Percentiles rank a stretch among this genome's conserved stretches.
Conservation (phyloP, 2,888 invertebrate species). For the Neocrepidodera transversa region DNA sequence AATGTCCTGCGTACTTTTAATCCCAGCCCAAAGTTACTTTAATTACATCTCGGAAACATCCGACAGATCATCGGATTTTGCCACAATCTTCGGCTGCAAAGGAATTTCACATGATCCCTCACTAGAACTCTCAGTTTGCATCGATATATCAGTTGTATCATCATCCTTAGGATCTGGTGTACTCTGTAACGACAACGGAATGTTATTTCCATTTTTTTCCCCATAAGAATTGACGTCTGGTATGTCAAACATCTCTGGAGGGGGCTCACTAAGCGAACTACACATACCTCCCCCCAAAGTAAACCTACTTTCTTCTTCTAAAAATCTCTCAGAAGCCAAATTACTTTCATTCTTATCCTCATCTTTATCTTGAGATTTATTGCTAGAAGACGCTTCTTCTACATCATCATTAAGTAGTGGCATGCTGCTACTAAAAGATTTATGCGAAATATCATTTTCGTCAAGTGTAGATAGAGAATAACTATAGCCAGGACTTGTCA, state of each 20-base stretch:
- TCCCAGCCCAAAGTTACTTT: too few relatives aligned
- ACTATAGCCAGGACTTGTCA: conserved; percentile 55
- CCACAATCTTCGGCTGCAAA: conserved; percentile 56
- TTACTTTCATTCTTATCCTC: neutral
- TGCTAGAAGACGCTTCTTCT: conserved; percentile 30
- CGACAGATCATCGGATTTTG: conserved; percentile 35
- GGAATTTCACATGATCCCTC: conserved; percentile 59
- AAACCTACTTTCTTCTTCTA: conserved; percentile 50
- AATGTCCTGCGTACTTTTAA: too few relatives aligned
- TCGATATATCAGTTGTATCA: conserved; percentile 35
- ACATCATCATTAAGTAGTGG: conserved; percentile 68
- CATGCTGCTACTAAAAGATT: conserved; percentile 63
- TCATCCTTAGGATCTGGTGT: conserved; percentile 41
- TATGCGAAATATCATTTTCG: conserved; percentile 54
- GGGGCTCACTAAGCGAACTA: conserved; percentile 59
- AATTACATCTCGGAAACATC: conserved; percentile 28
- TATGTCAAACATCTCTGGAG: conserved; percentile 59
- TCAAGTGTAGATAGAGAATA: conserved; percentile 57
- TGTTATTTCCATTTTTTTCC: conserved; percentile 25
- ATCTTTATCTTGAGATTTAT: conserved; percentile 2
- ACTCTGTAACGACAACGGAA: conserved; percentile 30
- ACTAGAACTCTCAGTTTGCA: conserved; percentile 47
- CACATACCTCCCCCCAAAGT: conserved; percentile 58
- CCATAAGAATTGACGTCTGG: conserved; percentile 31
- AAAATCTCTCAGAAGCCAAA: neutral